phyloP scores from a whole-genome alignment of 2,113 vertebrate species.

The Alligator mississippiensis region DNA sequence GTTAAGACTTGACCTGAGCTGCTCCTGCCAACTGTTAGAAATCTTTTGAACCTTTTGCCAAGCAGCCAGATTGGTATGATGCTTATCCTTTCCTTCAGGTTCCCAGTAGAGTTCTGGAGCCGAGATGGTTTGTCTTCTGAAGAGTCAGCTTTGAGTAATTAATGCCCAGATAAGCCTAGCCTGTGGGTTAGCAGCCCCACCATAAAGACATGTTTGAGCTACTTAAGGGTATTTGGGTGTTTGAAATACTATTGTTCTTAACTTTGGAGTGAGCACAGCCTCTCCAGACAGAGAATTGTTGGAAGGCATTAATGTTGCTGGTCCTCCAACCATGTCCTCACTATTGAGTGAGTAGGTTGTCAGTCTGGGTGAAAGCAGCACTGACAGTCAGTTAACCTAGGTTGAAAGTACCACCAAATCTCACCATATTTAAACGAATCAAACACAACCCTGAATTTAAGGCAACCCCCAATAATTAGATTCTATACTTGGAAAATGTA shows the following conservation, averaged over 20 bases:
- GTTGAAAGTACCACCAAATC: background rate
- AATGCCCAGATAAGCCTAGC: background rate
- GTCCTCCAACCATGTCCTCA: background rate
- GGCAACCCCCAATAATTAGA: too few relatives aligned
- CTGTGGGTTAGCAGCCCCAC: background rate
- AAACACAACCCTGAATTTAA: too few relatives aligned
- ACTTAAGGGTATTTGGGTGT: background rate
- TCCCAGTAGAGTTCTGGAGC: background rate
- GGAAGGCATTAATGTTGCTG: background rate
- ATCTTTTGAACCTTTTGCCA: background rate
- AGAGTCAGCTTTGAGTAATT: background rate
- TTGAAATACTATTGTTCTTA: background rate
- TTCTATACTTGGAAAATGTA: too few relatives aligned
- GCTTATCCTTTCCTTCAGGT: background rate
- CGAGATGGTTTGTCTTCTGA: background rate
- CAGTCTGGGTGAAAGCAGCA: constrained; percentile 13
- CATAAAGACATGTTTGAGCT: background rate
- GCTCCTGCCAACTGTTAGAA: background rate
- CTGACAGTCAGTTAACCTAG: background rate
- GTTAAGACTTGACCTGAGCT: background rate
- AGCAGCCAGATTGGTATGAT: background rate
- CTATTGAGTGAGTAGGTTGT: background rate
- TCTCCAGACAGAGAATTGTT: background rate
- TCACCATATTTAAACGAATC: too few relatives aligned
- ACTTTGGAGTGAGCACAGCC: background rate